phyloP scores from a whole-genome alignment of 2,113 vertebrate genomes.

The Euleptes europaea region DNA sequence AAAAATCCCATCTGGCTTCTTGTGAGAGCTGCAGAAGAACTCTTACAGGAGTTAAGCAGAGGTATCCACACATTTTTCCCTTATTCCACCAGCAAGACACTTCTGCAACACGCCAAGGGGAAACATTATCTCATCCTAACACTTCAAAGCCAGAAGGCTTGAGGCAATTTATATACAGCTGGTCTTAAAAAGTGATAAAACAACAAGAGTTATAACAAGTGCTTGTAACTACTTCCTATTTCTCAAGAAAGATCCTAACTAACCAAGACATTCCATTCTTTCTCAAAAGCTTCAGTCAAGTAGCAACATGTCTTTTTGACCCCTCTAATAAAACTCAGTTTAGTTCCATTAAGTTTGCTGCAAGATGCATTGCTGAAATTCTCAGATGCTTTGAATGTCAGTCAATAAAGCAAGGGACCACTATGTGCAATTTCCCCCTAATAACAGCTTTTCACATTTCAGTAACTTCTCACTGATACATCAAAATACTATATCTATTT shows the following conservation, averaged over 20 bases:
- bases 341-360: neutral
- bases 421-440: neutral
- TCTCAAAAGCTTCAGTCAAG: neutral
- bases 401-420: neutral
- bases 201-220: neutral
- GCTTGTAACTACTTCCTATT: too few species aligned
- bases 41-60: too few species aligned
- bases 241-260: neutral
- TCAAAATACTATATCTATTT: neutral
- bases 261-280: neutral
- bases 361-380: neutral
- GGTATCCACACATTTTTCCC: neutral
- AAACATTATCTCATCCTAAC: neutral
- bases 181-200: neutral
- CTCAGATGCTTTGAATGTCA: neutral
- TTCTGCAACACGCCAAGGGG: neutral
- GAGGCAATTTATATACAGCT: neutral
- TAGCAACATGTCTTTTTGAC: neutral
- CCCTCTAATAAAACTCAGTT: neutral
- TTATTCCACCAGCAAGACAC: neutral
- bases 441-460: neutral
- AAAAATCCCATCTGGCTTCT: too few species aligned
- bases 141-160: neutral
- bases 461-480: neutral
- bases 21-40: too few species aligned